Evolutionary conservation across 2,888 invertebrate species (phyloP), one percentile per base, ranked within the genome.

Genomic region (Clusia tigrina): DNA sequence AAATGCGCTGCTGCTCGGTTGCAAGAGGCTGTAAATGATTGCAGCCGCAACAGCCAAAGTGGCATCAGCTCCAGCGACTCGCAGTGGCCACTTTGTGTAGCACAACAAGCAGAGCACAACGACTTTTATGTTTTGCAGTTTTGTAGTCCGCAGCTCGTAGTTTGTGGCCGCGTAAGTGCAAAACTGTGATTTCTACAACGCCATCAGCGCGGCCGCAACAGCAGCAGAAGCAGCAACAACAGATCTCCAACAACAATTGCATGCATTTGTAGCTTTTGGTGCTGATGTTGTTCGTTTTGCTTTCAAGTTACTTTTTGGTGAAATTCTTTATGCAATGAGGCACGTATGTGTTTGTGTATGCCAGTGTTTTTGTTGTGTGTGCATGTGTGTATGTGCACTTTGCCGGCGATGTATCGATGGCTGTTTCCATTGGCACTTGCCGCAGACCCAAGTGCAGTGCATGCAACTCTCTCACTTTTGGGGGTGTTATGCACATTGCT

Each of bases 311-410:
- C 23, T 18, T 22, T 53, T 59, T n/a, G 42, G 54, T 54, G 54
- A 54, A 54, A 54, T 54, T 54, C 54, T 54, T 54, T 54, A 54
- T 54, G 54, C 18, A 54, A 54, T 54, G 32, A 15, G 26, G 20
- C 17, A 18, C 17, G 32, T 42, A 17, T 15, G n/a, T 17, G n/a
- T n/a, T 42, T 15, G 23, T 24, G n/a, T 15, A 53, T 24, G 24
- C 24, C 15, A n/a, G n/a, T n/a, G 18, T 23, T 58, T 67, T 71
- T 56, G 67, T 64, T 56, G 68, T 72, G 68, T 53, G 69, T 73
- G 75, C 74, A 69, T 74, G 75, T 72, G 72, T 74, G 74, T 68
- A 71, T 66, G 67, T 69, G 69, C 69, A 72, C 18, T 22, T 51
- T 10, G 0, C 60, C 54, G 48, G 2, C 59, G 23, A 52, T 58